These are phyloP conservation scores for Matsumurasca onukii DNA, from an alignment of 1,140 invertebrate genomes.

Conservation along the genomic window DNA sequence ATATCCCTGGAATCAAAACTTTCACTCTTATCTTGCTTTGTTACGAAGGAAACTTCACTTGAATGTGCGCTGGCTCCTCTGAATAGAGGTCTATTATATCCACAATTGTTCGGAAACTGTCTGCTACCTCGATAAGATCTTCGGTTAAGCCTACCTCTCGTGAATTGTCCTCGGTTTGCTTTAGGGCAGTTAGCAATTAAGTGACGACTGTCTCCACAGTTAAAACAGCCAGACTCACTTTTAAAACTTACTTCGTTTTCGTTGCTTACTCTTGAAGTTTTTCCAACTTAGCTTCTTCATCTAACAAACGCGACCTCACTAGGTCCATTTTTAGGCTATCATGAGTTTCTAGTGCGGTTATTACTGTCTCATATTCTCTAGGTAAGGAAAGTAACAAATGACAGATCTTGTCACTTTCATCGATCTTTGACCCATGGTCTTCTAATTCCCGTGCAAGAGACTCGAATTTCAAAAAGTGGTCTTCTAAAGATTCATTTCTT, in stretches of 20 bases:
- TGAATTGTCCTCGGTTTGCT: background rate
- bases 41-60: background rate
- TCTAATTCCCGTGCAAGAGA: constrained; percentile 2
- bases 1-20: background rate
- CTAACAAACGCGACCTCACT: background rate
- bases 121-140: background rate
- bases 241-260: background rate
- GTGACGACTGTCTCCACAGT: background rate
- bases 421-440: background rate
- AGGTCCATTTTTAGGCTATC: background rate
- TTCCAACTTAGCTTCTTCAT: constrained; percentile 8
- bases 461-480: constrained; percentile 6
- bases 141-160: background rate
- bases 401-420: constrained; percentile 8
- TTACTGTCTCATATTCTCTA: background rate
- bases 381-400: background rate
- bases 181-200: background rate
- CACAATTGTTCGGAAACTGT: constrained; percentile 3
- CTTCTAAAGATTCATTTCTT: background rate
- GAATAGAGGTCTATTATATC: background rate
- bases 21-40: background rate
- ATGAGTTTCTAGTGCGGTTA: background rate
- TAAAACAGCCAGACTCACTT: background rate
- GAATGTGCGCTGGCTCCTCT: background rate
- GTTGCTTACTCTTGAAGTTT: background rate